Evolutionary conservation across 1,140 invertebrate genomes (phyloP), one percentile per base, ranked within the genome.

Genomic region (Bombus pyrosoma): DNA sequence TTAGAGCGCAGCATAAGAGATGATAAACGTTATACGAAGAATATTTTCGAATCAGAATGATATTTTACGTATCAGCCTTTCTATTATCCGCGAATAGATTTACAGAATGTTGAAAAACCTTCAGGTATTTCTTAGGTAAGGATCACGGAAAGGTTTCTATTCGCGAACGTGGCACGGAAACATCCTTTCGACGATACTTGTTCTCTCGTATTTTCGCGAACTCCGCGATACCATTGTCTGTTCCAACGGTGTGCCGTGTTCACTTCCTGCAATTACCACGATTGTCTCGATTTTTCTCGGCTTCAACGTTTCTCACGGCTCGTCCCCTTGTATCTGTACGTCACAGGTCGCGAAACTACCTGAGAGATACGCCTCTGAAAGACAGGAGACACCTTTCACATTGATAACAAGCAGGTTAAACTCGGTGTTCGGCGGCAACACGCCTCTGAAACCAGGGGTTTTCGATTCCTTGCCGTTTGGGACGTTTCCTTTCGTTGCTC

Each of bases 271-370:
- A 90, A 90, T 90, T 90, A 90, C 86, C 83, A 66, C 86, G 89
- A 90, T 90, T 90, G 89, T 90, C 80, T 90, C 88, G 89, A 90
- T 90, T 90, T 90, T 90, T 90, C 88, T 84, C 41, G 68, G 59
- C 78, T 80, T 80, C 79, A 71, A 83, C 53, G 81, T 85, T 89
- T 90, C 88, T 85, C 89, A 87, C 89, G 84, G 22, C 28, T 53
- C 41, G 43, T 18, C 9, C 53, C 43, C 73, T n/a, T 22, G 28
- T 53, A 47, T 43, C 71, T 43, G 15, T 13, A 12, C 13, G 32
- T 39, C 59, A 18, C n/a, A n/a, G 25, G 32, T 25, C 32, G 53
- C 57, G 47, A n/a, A 72, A 22, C 41, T 64, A 10, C 47, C 10
- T 15, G 28, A 32, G n/a, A 57, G 59, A 86, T 82, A 75, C 57